A percentile compares a stretch with the other conserved stretches of the same genome.
These are phyloP conservation scores for Squalus acanthias DNA, from an alignment of 2,797 vertebrate genomes.

Conservation along the genomic window DNA sequence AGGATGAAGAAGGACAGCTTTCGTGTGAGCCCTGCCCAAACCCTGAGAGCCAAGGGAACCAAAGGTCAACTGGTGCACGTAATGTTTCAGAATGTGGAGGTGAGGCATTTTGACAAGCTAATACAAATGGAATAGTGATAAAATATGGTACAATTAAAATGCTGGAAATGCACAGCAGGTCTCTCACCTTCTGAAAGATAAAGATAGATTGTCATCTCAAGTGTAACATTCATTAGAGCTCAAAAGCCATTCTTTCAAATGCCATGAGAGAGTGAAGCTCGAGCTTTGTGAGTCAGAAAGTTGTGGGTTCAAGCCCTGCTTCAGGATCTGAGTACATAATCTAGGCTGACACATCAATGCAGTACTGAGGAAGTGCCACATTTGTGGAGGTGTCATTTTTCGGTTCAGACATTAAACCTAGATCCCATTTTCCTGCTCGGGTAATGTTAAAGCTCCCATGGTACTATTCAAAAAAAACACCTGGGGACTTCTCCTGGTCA, in stretches of 20 bases:
- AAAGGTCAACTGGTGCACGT: constrained; percentile 63
- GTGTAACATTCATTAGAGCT: neutral
- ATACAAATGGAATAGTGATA: neutral
- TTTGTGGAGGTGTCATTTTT: neutral
- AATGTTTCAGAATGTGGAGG: constrained; percentile 76
- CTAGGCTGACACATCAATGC: too few species aligned
- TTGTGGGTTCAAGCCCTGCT: neutral
- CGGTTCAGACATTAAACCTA: neutral
- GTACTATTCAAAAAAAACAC: neutral
- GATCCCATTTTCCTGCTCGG: neutral
- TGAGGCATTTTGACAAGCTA: constrained; percentile 48
- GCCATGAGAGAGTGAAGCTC: neutral
- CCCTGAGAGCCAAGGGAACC: constrained; percentile 60
- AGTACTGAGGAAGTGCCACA: neutral
- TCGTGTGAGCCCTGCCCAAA: constrained; percentile 70
- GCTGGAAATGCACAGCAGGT: neutral
- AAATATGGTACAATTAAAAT: constrained; percentile 15
- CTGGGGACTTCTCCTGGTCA: neutral
- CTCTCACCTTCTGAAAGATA: neutral
- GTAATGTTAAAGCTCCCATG: neutral
- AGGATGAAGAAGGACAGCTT: constrained; percentile 77
- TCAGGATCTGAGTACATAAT: neutral
- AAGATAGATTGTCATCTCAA: neutral
- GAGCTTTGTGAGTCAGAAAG: neutral
- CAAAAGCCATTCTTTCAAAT: neutral